Conservation (phyloP, 1,140 invertebrate species). For the Pomacea maculata region DNA sequence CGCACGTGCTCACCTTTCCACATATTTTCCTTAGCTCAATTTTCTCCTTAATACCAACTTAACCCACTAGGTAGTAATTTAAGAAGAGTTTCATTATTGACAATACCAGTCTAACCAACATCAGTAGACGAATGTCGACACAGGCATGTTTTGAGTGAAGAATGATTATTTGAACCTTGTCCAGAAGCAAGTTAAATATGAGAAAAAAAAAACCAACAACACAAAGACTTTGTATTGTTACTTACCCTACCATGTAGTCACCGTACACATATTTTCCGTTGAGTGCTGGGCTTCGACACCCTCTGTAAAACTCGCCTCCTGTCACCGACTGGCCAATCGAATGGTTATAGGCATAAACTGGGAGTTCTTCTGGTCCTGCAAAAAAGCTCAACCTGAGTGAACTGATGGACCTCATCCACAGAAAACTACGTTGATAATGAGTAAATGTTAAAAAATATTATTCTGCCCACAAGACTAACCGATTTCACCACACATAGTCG, state of each 20-base stretch:
- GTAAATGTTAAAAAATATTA: neutral
- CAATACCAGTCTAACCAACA: too few relatives aligned
- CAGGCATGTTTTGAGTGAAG: too few relatives aligned
- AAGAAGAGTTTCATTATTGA: too few relatives aligned
- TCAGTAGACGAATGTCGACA: too few relatives aligned
- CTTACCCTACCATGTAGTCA: constrained; percentile 57
- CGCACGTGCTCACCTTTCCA: too few relatives aligned
- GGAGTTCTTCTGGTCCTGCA: constrained; percentile 39
- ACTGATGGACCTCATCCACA: neutral
- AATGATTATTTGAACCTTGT: too few relatives aligned
- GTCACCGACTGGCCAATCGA: constrained; percentile 58
- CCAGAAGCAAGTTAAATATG: too few relatives aligned
- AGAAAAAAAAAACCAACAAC: too few relatives aligned
- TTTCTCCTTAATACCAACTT: too few relatives aligned
- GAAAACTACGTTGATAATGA: neutral
- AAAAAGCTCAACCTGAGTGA: neutral
- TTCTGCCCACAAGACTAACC: constrained; percentile 20
- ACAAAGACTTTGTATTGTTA: too few relatives aligned
- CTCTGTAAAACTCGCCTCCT: constrained; percentile 62
- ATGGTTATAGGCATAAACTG: constrained; percentile 56
- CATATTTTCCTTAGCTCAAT: too few relatives aligned
- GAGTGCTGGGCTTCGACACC: constrained; percentile 57
- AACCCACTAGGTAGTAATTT: too few relatives aligned
- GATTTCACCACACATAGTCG: constrained; percentile 33
- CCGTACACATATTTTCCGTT: constrained; percentile 60